A percentile compares a stretch with the other conserved stretches of the same genome.
Conservation (phyloP, 2,888 invertebrate genomes). For the Tuberolachnus salignus region DNA sequence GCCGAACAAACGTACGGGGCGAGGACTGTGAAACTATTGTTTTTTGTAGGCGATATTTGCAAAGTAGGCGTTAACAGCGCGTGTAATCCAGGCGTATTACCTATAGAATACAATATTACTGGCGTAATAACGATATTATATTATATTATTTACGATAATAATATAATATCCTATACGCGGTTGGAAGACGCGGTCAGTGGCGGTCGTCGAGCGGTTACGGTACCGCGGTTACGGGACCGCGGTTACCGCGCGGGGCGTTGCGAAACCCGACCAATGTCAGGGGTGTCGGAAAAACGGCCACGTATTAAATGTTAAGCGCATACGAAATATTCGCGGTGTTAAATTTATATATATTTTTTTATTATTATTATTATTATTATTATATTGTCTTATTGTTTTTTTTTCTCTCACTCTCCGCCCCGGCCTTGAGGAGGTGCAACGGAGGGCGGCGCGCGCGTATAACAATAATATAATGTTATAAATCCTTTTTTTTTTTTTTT, state of each 20-base stretch:
- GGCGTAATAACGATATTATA: too few species aligned
- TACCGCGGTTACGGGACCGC: background rate
- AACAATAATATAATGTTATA: background rate
- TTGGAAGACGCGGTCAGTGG: background rate
- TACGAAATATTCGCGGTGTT: background rate
- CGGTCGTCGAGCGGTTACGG: background rate
- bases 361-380: too few species aligned
- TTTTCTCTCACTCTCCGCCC: constrained; percentile 18
- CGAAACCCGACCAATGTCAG: constrained; percentile 28
- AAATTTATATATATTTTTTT: too few species aligned
- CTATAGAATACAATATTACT: too few species aligned
- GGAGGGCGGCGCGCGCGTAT: background rate
- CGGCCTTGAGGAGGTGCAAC: constrained; percentile 24
- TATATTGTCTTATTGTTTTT: constrained; percentile 12
- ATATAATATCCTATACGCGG: too few species aligned
- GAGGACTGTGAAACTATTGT: too few species aligned
- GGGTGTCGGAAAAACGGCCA: constrained; percentile 38
- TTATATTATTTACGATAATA: too few species aligned
- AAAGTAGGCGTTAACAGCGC: too few species aligned
- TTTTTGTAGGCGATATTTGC: too few species aligned
- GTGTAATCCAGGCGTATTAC: too few species aligned
- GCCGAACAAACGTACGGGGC: too few species aligned
- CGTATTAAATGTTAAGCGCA: background rate
- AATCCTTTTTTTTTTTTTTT: too few species aligned
- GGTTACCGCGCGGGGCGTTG: background rate